Evolutionary conservation across 1,140 invertebrate species (phyloP).

Genomic region (Lucilia cuprina): DNA sequence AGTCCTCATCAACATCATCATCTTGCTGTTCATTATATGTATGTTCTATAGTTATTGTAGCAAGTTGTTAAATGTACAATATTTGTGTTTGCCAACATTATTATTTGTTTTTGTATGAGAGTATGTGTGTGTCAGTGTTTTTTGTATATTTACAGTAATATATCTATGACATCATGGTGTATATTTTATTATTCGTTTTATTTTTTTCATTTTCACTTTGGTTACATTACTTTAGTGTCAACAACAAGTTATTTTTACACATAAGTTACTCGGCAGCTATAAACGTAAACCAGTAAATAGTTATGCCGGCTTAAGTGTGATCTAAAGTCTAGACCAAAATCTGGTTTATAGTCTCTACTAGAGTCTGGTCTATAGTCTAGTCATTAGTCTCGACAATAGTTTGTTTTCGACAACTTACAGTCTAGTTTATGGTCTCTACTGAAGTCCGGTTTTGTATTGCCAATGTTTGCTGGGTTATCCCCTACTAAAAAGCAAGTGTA

Average conservation of each 20-base stretch:
- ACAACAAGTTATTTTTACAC: slow-evolving; percentile 16
- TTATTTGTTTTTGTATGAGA: background rate
- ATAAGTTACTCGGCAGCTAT: background rate
- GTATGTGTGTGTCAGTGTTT: background rate
- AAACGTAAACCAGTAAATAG: background rate
- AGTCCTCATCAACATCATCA: background rate
- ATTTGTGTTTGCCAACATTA: slow-evolving; percentile 11
- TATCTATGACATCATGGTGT: background rate
- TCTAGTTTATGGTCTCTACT: too few relatives aligned
- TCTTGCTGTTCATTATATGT: background rate
- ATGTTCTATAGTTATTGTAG: background rate
- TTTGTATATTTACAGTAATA: background rate
- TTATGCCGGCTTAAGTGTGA: too few relatives aligned
- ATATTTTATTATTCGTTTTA: background rate
- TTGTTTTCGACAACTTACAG: too few relatives aligned
- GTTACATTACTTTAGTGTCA: slow-evolving; percentile 8
- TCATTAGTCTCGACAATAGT: too few relatives aligned
- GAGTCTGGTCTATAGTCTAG: too few relatives aligned
- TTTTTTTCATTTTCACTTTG: background rate
- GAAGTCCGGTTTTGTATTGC: too few relatives aligned
- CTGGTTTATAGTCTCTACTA: too few relatives aligned
- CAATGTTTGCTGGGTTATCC: background rate
- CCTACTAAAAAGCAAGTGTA: background rate
- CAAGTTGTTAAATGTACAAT: background rate
- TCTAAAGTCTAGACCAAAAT: too few relatives aligned